Evolutionary conservation across 2,888 invertebrate species (phyloP), one percentile per base, ranked within the genome.

Genomic region (Eupithecia dodoneata): DNA sequence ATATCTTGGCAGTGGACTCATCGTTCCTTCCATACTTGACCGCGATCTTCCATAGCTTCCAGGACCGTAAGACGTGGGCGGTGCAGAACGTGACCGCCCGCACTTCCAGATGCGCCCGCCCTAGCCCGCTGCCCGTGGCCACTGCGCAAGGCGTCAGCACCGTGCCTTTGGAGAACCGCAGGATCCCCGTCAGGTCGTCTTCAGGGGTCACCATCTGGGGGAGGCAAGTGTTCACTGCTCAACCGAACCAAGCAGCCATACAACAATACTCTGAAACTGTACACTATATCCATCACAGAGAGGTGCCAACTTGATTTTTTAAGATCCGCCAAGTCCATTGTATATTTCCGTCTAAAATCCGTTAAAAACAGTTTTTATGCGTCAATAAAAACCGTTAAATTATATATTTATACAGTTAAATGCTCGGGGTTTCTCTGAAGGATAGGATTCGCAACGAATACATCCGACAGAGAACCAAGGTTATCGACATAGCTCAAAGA

Each of bases 21-120:
- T 84, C 86, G 2, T 79, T 72, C 52, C 83, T 79, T 2, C 91
- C 91, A 75, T 91, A 87, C 77, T 88, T 90, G 44, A 85, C 69
- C 0, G 89, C 89, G 0, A 85, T 84, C 12, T 83, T 84, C 93
- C 93, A 94, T 5, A 93, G 83, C n/a, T 90, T 87, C 0, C 76
- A 72, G 0, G 87, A 87, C 3, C 75, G 79, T 42, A 93, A 84
- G 70, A 90, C 89, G 67, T 93, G 93, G 4, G 93, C 92, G 0
- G 90, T 92, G 86, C 94, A 93, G 87, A 92, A 93, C 18, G 93
- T 93, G 30, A 91, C 94, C 0, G 93, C 94, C 15, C 93, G 80
- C 71, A 93, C 87, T 74, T 87, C 85, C 2, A 91, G 87, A 78
- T 91, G 90, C 0, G 94, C 89, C 0, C 83, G 77, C 1, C 87